Base-by-base conservation (phyloP, 2,888 invertebrate genomes). In the Dolichopus griseipennis region DNA sequence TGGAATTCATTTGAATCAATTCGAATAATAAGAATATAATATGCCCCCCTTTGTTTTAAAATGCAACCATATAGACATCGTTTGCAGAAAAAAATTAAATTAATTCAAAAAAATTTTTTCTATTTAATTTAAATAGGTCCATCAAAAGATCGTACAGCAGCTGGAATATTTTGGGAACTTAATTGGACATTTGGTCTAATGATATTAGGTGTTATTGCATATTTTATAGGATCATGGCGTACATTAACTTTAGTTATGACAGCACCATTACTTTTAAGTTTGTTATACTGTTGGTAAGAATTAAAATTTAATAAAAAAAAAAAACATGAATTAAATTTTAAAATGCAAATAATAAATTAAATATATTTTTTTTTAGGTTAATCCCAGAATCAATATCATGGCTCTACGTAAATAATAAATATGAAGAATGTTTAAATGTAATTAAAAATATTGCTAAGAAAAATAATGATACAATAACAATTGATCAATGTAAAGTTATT, bases 221-320 rank as follows among this genome's bases (percentile, higher is more conserved):
- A 82, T 71, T 74, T 79, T 18, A 76, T 85, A 62, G 79, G 82
- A 12, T 80, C 84, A 73, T 85, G 85, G 85, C 77, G 83, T 62
- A 78, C 82, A 67, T 78, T 85, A 12, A 84, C 85, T 72, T 75
- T 85, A 65, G 83, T 83, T 1, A 75, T 84, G 65, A 79, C 82
- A 20, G 77, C 84, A 43, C 84, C 85, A 0, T 82, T 83, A 41
- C 73, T 83, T 0, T 70, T 82, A 10, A 82, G 83, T 4, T 72
- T 84, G 8, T 74, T 80, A 18, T 82, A 81, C 65, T 76, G 79
- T 66, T 81, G 81, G 81, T 81, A 75, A 72, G 70, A 63, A 22
- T 18, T 61, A 43, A 27, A 27, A 34, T 37, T 7, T 34, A 9
- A 34, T n/a, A 34, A 9, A 34, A 34, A 5, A 34, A 9, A 34